phyloP scores from a whole-genome alignment of 2,888 invertebrate species.

The Trichogramma dendrolimi region DNA sequence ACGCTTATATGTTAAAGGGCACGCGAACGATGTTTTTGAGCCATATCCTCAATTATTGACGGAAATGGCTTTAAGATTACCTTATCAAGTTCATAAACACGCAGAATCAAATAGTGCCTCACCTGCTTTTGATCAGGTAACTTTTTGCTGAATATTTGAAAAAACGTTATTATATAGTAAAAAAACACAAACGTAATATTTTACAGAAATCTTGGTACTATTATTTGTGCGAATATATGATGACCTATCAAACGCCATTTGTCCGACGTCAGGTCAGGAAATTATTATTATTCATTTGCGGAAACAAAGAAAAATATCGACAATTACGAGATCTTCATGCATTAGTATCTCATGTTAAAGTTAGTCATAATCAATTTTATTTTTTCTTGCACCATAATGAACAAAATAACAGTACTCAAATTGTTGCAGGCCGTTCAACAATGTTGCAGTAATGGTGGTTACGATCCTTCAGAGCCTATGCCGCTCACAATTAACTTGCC shows the following conservation, averaged over 20 bases:
- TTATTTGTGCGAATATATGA: slow-evolving; percentile 89
- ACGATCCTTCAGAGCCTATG: slow-evolving; percentile 50
- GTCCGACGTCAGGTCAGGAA: slow-evolving; percentile 88
- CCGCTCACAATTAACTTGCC: slow-evolving; percentile 61
- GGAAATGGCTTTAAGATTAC: slow-evolving; percentile 88
- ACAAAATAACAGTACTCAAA: slow-evolving; percentile 10
- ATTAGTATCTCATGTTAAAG: slow-evolving; percentile 81
- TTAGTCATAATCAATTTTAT: slow-evolving; percentile 37
- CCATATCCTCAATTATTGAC: slow-evolving; percentile 91
- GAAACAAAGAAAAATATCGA: slow-evolving; percentile 92
- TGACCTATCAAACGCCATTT: slow-evolving; percentile 87
- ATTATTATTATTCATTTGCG: slow-evolving; percentile 85
- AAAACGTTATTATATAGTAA: background rate
- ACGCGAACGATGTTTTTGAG: slow-evolving; percentile 88
- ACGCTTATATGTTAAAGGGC: slow-evolving; percentile 85
- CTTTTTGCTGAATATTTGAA: background rate
- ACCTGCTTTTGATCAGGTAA: slow-evolving; percentile 46
- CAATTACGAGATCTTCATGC: slow-evolving; percentile 91
- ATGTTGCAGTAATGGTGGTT: slow-evolving; percentile 58
- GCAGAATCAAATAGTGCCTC: slow-evolving; percentile 45
- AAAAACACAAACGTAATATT: background rate
- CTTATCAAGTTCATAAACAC: slow-evolving; percentile 87
- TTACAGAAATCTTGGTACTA: slow-evolving; percentile 67
- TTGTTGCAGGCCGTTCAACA: slow-evolving; percentile 53
- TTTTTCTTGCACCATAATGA: slow-evolving; percentile 9